A percentile compares a stretch with the other conserved stretches of the same genome.
Evolutionary conservation across 2,113 vertebrate genomes (phyloP).

Genomic region (Cryptomyrus ogoouensis): DNA sequence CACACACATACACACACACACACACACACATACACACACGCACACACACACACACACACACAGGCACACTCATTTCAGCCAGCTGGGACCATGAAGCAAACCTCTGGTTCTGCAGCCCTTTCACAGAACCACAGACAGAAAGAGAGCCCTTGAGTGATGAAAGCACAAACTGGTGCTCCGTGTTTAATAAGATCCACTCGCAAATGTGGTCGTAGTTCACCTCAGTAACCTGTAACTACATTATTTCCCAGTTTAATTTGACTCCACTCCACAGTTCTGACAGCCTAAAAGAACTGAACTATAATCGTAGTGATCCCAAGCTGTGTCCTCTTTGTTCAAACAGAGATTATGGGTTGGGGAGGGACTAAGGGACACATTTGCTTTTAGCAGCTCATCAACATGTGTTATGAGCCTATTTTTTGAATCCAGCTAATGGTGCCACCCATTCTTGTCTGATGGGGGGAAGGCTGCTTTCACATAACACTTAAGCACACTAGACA

Average conservation of each 20-base stretch:
- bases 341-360: not conserved
- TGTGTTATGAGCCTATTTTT: not conserved
- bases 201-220: not conserved
- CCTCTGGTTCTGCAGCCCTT: not conserved
- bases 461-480: not conserved
- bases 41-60: too few relatives aligned
- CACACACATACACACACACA: too few relatives aligned
- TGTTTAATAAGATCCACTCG: not conserved
- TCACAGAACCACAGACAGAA: not conserved
- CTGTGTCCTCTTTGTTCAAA: not conserved
- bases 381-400: conserved; percentile 24
- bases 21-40: too few relatives aligned
- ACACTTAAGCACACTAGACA: conserved; percentile 22
- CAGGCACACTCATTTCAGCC: not conserved
- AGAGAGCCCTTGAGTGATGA: not conserved
- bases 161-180: not conserved
- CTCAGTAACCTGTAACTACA: not conserved
- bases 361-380: conserved; percentile 29
- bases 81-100: not conserved
- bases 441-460: conserved; percentile 16
- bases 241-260: not conserved
- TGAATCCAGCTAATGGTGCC: conserved; percentile 27
- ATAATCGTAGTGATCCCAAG: not conserved
- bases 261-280: not conserved
- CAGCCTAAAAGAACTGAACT: not conserved